phyloP scores from a whole-genome alignment of 2,797 vertebrate genomes.

The Helostoma temminkii region DNA sequence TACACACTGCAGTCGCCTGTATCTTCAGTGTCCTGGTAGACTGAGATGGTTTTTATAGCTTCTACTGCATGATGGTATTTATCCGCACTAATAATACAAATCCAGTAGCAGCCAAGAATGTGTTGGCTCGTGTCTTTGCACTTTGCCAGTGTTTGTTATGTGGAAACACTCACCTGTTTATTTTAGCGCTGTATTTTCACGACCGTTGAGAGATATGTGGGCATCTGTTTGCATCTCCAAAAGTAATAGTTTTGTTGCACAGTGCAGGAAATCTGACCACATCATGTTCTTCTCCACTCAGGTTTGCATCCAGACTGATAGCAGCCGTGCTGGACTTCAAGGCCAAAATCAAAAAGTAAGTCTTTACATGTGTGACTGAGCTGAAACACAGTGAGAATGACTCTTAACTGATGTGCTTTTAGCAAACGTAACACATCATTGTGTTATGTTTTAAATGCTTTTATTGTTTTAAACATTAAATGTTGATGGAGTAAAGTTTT shows the following conservation, averaged over 20 bases:
- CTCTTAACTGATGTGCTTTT: background rate
- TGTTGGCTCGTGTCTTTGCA: too few relatives aligned
- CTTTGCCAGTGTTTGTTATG: too few relatives aligned
- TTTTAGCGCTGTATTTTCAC: too few relatives aligned
- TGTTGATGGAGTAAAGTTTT: too few relatives aligned
- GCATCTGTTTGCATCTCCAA: too few relatives aligned
- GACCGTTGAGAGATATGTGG: too few relatives aligned
- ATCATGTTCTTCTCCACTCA: constrained; percentile 51
- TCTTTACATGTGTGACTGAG: background rate
- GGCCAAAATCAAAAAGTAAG: constrained; percentile 85
- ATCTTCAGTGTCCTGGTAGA: too few relatives aligned
- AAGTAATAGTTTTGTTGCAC: background rate
- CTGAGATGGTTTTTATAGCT: too few relatives aligned
- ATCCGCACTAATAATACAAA: too few relatives aligned
- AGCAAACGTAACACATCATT: background rate
- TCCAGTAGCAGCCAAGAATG: too few relatives aligned
- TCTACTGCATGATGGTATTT: background rate
- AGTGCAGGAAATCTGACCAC: background rate
- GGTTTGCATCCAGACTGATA: constrained; percentile 90
- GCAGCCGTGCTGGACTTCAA: constrained; percentile 90
- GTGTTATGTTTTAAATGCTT: background rate
- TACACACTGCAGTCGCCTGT: too few relatives aligned
- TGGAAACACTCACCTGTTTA: too few relatives aligned
- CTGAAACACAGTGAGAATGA: background rate
- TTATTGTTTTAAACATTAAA: background rate